These are phyloP conservation scores for Gavialis gangeticus DNA, from an alignment of 2,113 vertebrate genomes.

Conservation along the genomic window DNA sequence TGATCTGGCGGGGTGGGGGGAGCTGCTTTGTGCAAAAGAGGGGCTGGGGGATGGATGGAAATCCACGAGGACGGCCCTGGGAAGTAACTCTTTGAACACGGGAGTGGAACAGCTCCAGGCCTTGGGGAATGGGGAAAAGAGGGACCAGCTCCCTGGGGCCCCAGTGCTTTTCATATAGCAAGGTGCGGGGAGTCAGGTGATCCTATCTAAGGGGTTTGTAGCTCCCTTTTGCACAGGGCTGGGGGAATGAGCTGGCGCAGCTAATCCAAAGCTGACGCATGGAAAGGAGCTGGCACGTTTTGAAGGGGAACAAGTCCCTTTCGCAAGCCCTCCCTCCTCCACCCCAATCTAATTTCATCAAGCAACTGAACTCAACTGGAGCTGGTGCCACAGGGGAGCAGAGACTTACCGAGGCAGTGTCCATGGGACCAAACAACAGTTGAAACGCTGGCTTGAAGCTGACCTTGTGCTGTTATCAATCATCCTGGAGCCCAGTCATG, in stretches of 20 bases:
- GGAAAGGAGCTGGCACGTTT: not conserved
- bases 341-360: not conserved
- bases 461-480: no score
- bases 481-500: not conserved
- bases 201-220: not conserved
- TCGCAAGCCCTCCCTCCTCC: not conserved
- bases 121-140: fast-evolving
- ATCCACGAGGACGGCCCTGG: not conserved
- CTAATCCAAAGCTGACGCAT: not conserved
- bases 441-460: not conserved
- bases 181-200: not conserved
- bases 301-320: not conserved
- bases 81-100: not conserved
- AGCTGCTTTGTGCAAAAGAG: not conserved
- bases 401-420: not conserved
- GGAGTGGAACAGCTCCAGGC: not conserved
- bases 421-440: not conserved
- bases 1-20: not conserved
- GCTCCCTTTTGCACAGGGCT: not conserved
- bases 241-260: not conserved
- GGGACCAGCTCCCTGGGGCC: not conserved
- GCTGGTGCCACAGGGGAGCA: no score
- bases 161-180: not conserved
- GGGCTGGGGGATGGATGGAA: not conserved
- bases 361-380: not conserved